These are phyloP conservation scores for Meloidogyne chitwoodi DNA, from an alignment of 1,140 invertebrate species.

Conservation along the genomic window DNA sequence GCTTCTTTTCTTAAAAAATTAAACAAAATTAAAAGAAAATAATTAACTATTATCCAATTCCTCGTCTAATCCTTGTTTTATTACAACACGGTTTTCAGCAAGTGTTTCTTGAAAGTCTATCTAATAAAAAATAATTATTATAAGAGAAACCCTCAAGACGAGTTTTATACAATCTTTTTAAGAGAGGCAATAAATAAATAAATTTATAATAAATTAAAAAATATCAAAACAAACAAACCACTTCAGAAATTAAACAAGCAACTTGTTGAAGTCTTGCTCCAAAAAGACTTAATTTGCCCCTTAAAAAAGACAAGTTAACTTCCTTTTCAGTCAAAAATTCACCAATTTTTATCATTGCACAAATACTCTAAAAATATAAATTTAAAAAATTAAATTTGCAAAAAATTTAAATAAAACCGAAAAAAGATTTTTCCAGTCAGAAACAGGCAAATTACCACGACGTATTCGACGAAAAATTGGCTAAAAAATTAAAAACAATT, in stretches of 20 bases:
- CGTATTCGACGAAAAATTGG: constrained; percentile 42
- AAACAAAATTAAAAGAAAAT: neutral
- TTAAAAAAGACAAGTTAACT: constrained; percentile 34
- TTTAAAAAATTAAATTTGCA: neutral
- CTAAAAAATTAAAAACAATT: constrained; percentile 11
- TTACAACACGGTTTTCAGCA: constrained; percentile 52
- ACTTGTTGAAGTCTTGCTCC: constrained; percentile 32
- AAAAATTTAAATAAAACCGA: constrained; percentile 21
- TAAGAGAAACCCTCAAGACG: neutral
- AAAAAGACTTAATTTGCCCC: constrained; percentile 39
- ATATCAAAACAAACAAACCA: constrained; percentile 15
- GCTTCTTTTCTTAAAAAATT: constrained; percentile 47
- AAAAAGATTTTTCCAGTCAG: constrained; percentile 49
- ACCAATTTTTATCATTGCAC: constrained; percentile 40
- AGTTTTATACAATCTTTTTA: too few relatives aligned
- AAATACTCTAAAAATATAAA: constrained; percentile 35
- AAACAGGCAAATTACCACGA: constrained; percentile 31
- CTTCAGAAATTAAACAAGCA: constrained; percentile 27
- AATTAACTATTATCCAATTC: constrained; percentile 48
- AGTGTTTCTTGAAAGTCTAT: constrained; percentile 50
- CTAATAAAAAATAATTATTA: constrained; percentile 27
- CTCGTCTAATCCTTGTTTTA: constrained; percentile 44
- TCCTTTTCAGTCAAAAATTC: constrained; percentile 28
- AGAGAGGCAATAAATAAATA: neutral
- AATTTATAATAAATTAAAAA: constrained; percentile 12